Evolutionary conservation across 2,113 vertebrate species (phyloP).

Genomic region (Alexandromys fortis): DNA sequence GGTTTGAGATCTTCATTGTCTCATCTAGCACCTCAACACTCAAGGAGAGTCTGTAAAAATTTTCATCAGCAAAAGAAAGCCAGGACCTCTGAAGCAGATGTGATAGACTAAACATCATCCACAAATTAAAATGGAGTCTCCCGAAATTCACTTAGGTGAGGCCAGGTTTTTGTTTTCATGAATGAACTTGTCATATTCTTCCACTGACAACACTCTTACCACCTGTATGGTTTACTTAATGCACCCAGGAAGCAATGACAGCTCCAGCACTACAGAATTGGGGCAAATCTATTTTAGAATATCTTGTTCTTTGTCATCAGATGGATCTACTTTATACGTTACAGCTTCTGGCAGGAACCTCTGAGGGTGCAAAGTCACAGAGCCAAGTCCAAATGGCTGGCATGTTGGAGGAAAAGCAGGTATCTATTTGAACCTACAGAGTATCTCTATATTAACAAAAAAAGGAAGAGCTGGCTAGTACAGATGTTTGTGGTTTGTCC

Average conservation of each 20-base stretch:
- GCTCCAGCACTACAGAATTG: constrained; percentile 74
- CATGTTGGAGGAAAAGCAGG: constrained; percentile 81
- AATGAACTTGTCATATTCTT: constrained; percentile 74
- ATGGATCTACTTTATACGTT: constrained; percentile 81
- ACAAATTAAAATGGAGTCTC: constrained; percentile 44
- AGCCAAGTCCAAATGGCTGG: constrained; percentile 83
- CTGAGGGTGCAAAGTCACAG: constrained; percentile 81
- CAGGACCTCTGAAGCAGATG: constrained; percentile 51
- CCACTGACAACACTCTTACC: constrained; percentile 78
- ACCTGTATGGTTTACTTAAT: constrained; percentile 81
- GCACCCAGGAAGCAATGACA: constrained; percentile 81
- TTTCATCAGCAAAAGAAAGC: constrained; percentile 58
- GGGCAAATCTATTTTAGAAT: constrained; percentile 81
- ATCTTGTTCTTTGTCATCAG: constrained; percentile 82
- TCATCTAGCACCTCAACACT: constrained; percentile 78
- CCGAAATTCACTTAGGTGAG: constrained; percentile 51
- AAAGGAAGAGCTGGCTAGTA: constrained; percentile 54
- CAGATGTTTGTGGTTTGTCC: constrained; percentile 70
- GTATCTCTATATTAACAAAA: constrained; percentile 51
- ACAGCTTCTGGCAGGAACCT: constrained; percentile 82
- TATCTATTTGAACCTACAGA: constrained; percentile 64
- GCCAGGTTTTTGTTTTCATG: constrained; percentile 64
- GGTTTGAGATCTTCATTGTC: constrained; percentile 82
- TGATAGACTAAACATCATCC: constrained; percentile 6
- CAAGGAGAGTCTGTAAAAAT: constrained; percentile 80